These are phyloP conservation scores for Tadarida brasiliensis DNA, from an alignment of 2,797 vertebrate species.

Conservation along the genomic window DNA sequence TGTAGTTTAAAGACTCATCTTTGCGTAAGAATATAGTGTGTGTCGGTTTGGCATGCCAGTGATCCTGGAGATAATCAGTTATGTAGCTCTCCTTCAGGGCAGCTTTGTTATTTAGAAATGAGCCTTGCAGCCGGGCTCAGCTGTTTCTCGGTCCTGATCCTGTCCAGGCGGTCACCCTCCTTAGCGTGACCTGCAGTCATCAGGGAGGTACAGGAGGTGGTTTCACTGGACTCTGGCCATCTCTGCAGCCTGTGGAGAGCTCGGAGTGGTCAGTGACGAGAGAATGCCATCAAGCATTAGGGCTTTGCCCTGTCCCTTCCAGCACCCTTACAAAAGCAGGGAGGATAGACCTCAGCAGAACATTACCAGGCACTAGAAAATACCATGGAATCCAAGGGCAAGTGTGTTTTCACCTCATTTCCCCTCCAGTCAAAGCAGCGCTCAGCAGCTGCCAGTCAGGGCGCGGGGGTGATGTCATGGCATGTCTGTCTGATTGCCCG, in stretches of 20 bases:
- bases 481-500: neutral
- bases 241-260: neutral
- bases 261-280: neutral
- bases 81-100: neutral
- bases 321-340: neutral
- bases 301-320: neutral
- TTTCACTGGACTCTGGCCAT: no score
- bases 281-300: neutral
- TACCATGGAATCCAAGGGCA: neutral
- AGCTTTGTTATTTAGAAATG: neutral
- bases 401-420: neutral
- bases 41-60: neutral
- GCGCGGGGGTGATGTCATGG: neutral
- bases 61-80: neutral
- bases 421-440: neutral
- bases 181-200: neutral
- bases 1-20: neutral
- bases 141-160: neutral
- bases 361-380: neutral
- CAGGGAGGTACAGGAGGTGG: neutral
- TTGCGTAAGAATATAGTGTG: neutral
- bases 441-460: accelerated
- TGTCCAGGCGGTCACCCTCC: neutral
- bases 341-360: no score
- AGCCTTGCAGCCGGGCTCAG: neutral